These are phyloP conservation scores for Eleutherodactylus coqui DNA, from an alignment of 2,797 vertebrate species.

Conservation along the genomic window DNA sequence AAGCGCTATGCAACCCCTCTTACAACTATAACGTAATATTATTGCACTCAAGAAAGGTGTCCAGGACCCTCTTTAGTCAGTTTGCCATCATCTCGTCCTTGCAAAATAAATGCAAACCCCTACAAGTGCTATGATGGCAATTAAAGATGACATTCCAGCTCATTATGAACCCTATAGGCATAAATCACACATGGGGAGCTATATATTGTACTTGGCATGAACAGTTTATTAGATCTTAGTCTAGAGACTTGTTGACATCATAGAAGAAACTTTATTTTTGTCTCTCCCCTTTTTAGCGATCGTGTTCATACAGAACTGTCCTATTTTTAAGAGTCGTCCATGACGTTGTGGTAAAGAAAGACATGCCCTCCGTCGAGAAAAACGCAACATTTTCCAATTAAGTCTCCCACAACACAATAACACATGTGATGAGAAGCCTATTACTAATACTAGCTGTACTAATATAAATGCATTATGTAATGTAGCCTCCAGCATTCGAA, in stretches of 20 bases:
- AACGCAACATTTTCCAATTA: slow-evolving; percentile 45
- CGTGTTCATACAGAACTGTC: background rate
- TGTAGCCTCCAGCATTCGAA: slow-evolving; percentile 38
- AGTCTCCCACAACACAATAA: slow-evolving; percentile 36
- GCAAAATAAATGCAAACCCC: background rate
- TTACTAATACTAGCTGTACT: slow-evolving; percentile 52
- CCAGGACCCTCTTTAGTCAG: too few relatives aligned
- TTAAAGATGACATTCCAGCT: background rate
- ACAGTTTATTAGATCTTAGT: background rate
- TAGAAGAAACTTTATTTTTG: background rate
- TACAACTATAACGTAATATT: too few relatives aligned
- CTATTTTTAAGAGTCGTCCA: background rate
- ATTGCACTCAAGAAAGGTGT: too few relatives aligned
- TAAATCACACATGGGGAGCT: background rate
- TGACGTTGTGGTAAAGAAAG: slow-evolving; percentile 34
- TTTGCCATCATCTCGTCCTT: too few relatives aligned
- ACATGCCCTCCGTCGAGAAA: background rate
- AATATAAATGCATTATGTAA: slow-evolving; percentile 57
- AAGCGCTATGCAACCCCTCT: too few relatives aligned
- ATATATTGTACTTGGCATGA: background rate
- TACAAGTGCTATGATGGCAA: background rate
- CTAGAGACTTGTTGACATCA: background rate
- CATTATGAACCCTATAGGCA: background rate
- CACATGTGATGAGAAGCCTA: slow-evolving; percentile 46
- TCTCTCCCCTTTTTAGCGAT: background rate